These are phyloP conservation scores for Ceratina australensis DNA, from an alignment of 1,140 invertebrate genomes.

Conservation along the genomic window DNA sequence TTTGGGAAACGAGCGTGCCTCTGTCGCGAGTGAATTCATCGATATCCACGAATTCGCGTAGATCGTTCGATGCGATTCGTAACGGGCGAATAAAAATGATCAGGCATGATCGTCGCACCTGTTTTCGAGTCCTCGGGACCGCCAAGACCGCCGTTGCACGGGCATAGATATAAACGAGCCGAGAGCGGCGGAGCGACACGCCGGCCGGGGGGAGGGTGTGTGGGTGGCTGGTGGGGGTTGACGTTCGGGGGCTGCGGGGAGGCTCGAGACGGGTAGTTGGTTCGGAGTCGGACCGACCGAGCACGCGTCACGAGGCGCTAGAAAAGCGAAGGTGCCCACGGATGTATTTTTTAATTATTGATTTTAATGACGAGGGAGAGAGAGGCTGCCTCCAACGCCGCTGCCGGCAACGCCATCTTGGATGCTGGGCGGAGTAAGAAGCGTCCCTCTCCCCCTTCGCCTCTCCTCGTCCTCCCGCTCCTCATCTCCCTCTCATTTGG, in stretches of 20 bases:
- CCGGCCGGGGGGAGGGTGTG: too few relatives aligned
- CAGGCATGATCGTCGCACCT: too few relatives aligned
- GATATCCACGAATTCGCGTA: too few relatives aligned
- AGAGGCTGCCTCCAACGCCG: conserved; percentile 74
- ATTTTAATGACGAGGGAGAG: conserved; percentile 79
- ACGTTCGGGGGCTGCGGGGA: conserved; percentile 16
- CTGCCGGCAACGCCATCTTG: conserved; percentile 79
- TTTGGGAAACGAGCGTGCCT: too few relatives aligned
- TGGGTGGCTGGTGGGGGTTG: too few relatives aligned
- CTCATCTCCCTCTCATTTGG: not conserved
- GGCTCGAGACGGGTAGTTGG: conserved; percentile 32
- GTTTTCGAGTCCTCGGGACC: too few relatives aligned
- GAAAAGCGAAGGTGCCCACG: conserved; percentile 77
- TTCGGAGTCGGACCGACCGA: conserved; percentile 26
- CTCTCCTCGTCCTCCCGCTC: conserved; percentile 15
- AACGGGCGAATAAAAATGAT: too few relatives aligned
- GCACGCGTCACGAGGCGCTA: conserved; percentile 74
- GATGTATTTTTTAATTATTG: conserved; percentile 81
- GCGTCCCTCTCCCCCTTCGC: conserved; percentile 55
- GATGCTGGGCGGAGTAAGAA: conserved; percentile 80
- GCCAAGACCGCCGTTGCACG: too few relatives aligned
- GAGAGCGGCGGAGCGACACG: too few relatives aligned
- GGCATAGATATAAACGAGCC: conserved; percentile 19
- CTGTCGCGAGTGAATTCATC: too few relatives aligned
- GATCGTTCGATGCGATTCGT: too few relatives aligned